Evolutionary conservation across 2,797 vertebrate species (phyloP).

Genomic region (Cossypha heuglini): DNA sequence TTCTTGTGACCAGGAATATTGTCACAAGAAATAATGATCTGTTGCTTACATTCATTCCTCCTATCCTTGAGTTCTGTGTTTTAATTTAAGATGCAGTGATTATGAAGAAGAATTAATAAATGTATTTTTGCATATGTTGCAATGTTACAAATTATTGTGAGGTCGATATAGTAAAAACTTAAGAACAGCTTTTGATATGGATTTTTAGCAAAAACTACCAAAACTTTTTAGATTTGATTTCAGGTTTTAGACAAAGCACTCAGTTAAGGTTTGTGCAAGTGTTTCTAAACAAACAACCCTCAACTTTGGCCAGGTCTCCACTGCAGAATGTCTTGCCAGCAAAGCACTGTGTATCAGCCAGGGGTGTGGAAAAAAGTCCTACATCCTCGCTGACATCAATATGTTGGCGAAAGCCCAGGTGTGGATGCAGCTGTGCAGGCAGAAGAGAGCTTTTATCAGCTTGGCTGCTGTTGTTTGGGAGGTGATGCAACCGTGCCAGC

Average conservation of each 20-base stretch:
- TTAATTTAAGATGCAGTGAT: background rate
- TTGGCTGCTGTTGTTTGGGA: background rate
- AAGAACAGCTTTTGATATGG: background rate
- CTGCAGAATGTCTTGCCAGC: constrained; percentile 8
- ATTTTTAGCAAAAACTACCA: background rate
- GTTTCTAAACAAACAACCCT: constrained; percentile 7
- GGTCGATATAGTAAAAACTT: background rate
- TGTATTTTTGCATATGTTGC: background rate
- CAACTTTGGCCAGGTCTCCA: constrained; percentile 1
- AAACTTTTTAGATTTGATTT: background rate
- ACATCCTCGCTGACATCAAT: background rate
- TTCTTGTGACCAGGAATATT: background rate
- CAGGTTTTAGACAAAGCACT: background rate
- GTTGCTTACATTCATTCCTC: background rate
- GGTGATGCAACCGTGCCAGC: background rate
- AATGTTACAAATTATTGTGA: background rate
- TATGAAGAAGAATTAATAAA: background rate
- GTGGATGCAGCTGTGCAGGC: constrained; percentile 48
- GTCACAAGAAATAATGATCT: background rate
- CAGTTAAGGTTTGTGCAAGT: background rate
- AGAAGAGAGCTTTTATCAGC: background rate
- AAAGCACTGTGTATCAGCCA: background rate
- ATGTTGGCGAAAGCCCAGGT: constrained; percentile 2
- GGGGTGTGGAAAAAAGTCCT: constrained; percentile 45
- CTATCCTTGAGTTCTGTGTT: background rate